Base-by-base conservation (phyloP, 2,888 invertebrate genomes). In the Euphydryas editha region DNA sequence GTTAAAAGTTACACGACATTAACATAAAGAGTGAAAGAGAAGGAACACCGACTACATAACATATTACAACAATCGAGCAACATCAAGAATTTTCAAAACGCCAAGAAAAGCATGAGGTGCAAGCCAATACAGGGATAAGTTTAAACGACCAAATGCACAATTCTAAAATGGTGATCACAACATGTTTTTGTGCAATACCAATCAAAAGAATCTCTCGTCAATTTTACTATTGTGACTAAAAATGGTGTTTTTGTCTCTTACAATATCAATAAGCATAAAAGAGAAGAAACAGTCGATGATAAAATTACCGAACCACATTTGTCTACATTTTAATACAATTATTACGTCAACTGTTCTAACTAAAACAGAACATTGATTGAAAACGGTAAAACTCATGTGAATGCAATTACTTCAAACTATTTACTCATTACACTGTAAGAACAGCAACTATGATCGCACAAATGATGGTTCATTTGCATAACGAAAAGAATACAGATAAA, bases 21-120 rank as follows among this genome's bases (percentile, higher is more conserved):
- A 73, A 73, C 79, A 73, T 80, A 72, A 82, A 81, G 83, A 85
- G 87, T 87, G 82, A 90, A 91, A 92, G 92, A 92, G 92, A 92
- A 92, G 76, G 92, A 92, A 92, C 92, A 92, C 91, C 86, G 90
- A 90, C 92, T 92, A 92, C 86, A 83, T 68, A 67, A 79, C 81
- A 89, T 81, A 47, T 59, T 59, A 59, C 49, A 65, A 81, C 79
- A 81, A 80, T 78, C 83, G 86, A 86, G 81, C 83, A 85, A 73
- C 72, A 71, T 69, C 72, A 77, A 76, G 74, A 70, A 64, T 62
- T 70, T 70, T 75, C 69, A 72, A 68, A 73, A 72, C 72, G 64
- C 70, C 79, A 83, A 82, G 78, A 80, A 78, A 90, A 91, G 89
- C 90, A 80, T 88, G 83, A 78, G 84, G 91, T 90, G 90, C 91